Evolutionary conservation across 2,113 vertebrate species (phyloP).

Genomic region (Proterorhinus semilunaris): DNA sequence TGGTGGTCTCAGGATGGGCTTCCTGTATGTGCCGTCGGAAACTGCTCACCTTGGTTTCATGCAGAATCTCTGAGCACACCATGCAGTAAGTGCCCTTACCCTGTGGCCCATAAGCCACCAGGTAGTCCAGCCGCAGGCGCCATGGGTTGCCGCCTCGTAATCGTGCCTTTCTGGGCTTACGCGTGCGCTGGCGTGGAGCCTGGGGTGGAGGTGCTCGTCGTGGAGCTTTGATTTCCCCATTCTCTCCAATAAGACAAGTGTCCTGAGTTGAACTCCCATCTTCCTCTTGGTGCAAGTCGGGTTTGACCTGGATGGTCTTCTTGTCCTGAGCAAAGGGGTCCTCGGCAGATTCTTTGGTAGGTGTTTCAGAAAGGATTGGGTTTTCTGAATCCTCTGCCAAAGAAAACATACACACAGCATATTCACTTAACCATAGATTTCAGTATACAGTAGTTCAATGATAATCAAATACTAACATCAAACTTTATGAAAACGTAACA

Average conservation of each 20-base stretch:
- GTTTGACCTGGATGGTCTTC: conserved; percentile 40
- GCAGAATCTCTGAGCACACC: conserved; percentile 85
- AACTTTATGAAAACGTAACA: no score
- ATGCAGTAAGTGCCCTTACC: conserved; percentile 84
- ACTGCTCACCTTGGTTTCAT: conserved; percentile 81
- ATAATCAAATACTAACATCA: no score
- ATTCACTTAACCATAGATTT: background rate
- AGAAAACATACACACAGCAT: background rate
- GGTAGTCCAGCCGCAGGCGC: conserved; percentile 85
- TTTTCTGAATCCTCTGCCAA: conserved; percentile 55
- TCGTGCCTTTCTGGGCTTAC: conserved; percentile 58
- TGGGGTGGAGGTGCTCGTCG: conserved; percentile 28
- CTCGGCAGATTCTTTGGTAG: conserved; percentile 65
- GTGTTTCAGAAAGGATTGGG: conserved; percentile 66
- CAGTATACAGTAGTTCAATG: background rate
- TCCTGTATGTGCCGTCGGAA: conserved; percentile 87
- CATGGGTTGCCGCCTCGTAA: conserved; percentile 75
- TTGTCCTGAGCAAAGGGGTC: conserved; percentile 48
- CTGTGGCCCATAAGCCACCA: conserved; percentile 83
- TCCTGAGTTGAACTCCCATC: conserved; percentile 64
- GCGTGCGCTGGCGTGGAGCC: conserved; percentile 20
- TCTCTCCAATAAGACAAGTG: conserved; percentile 53
- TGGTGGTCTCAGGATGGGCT: conserved; percentile 82
- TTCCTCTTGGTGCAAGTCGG: conserved; percentile 30
- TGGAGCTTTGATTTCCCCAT: conserved; percentile 35